Conservation (phyloP, 2,888 invertebrate species). For the Electrophaes corylata region DNA sequence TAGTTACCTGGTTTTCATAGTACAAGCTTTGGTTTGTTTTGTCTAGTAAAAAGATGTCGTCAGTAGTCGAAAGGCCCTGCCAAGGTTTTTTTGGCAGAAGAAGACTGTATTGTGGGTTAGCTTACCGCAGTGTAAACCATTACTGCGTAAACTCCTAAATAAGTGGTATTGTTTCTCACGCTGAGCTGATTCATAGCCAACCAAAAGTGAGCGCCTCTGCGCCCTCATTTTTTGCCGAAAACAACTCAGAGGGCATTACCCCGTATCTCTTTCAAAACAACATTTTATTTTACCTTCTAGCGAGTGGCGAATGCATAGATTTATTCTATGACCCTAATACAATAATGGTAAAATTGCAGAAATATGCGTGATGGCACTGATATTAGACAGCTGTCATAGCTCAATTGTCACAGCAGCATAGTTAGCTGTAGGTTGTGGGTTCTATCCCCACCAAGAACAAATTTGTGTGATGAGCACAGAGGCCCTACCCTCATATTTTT, state of each 20-base stretch:
- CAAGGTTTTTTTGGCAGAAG: no score
- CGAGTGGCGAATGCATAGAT: slow-evolving; percentile 38
- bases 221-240: slow-evolving; percentile 83
- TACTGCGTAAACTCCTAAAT: slow-evolving; percentile 48
- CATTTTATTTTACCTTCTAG: slow-evolving; percentile 66
- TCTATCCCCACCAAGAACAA: no score
- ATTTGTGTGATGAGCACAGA: no score
- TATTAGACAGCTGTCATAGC: no score
- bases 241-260: slow-evolving; percentile 82
- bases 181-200: slow-evolving; percentile 75
- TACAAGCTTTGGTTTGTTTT: no score
- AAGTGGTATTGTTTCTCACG: slow-evolving; percentile 75
- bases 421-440: no score
- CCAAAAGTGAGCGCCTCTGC: slow-evolving; percentile 77
- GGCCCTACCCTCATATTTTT: no score
- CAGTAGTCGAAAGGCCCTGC: background rate
- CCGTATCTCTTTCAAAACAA: slow-evolving; percentile 68
- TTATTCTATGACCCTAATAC: slow-evolving; percentile 25
- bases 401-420: no score
- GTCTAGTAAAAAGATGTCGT: no score
- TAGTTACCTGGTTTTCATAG: no score
- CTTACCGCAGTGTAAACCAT: background rate
- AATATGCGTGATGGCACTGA: background rate
- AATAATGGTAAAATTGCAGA: background rate
- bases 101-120: background rate